Base-by-base conservation (phyloP, 2,888 invertebrate genomes). In the Atethmia centrago region DNA sequence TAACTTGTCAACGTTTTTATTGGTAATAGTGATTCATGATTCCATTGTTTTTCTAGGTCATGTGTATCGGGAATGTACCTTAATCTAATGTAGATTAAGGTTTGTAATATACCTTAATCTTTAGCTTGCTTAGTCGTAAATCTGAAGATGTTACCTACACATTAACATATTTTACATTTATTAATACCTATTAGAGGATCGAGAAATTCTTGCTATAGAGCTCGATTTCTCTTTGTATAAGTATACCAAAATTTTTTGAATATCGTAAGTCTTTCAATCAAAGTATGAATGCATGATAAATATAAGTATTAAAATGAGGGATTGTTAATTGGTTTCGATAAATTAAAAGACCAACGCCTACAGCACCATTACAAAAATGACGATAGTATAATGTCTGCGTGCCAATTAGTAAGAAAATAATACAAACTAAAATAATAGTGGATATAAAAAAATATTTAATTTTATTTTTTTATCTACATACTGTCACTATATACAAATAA, bases 401-500 rank as follows among this genome's bases (percentile, higher is more conserved):
- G 84, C 78, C 74, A 75, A 68, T 74, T 74, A 72, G 76, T 81
- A 82, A 79, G 58, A 87, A 83, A 85, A 80, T 79, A 87, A 83
- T 79, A 82, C 61, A 87, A 86, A 86, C 78, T 64, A 84, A 88
- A 87, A 88, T 77, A 45, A 83, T 86, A 74, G 75, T 80, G 79
- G 80, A 83, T 69, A 84, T 82, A 80, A 87, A 86, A 82, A 81
- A 80, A 81, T 80, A 80, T 77, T 86, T 85, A 73, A 80, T 85
- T 84, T 79, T 62, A 82, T 83, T 88, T 67, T 81, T 78, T 71
- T 79, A 86, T 87, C 80, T 84, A 88, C 86, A 87, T 83, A 76
- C 75, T 74, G 67, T 80, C 79, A 84, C 73, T 87, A 85, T 85
- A 84, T 88, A 88, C 88, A 86, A 87, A 86, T 68, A 77, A 88